Percentiles rank a stretch among this genome's conserved stretches.
phyloP scores from a whole-genome alignment of 2,113 vertebrate genomes.

The Nibea albiflora region DNA sequence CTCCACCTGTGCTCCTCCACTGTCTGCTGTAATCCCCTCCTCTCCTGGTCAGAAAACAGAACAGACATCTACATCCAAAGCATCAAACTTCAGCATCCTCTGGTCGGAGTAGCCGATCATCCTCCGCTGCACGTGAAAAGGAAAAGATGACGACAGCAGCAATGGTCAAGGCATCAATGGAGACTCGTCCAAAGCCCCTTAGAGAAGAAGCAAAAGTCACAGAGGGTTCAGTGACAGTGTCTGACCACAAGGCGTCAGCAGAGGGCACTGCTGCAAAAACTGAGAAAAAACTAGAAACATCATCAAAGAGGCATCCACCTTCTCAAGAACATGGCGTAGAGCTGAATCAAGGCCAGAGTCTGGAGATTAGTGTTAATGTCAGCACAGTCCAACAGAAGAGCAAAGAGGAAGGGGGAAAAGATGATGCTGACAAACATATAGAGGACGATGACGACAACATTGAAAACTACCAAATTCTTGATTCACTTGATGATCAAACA shows the following conservation, averaged over 20 bases:
- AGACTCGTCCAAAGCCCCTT: not conserved
- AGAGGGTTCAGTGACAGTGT: not conserved
- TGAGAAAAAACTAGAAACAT: slow-evolving; percentile 21
- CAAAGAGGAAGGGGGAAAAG: no score
- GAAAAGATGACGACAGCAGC: not conserved
- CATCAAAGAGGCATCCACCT: slow-evolving; percentile 19
- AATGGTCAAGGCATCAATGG: not conserved
- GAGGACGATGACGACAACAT: no score
- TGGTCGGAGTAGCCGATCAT: not conserved
- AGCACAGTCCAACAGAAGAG: no score
- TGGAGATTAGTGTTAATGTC: not conserved
- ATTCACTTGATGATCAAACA: no score
- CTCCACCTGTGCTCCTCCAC: not conserved
- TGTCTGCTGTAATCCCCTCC: not conserved
- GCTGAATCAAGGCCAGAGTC: not conserved
- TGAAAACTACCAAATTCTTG: no score
- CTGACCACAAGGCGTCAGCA: slow-evolving; percentile 47
- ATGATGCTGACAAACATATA: no score
- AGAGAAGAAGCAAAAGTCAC: not conserved
- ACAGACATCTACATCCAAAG: not conserved
- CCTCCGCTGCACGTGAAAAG: not conserved
- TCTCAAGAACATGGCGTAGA: not conserved
- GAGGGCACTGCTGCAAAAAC: slow-evolving; percentile 41
- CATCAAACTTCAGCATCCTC: not conserved
- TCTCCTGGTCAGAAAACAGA: slow-evolving; percentile 14